Evolutionary conservation across 2,113 vertebrate genomes (phyloP).

Genomic region (Mandrillus leucophaeus): DNA sequence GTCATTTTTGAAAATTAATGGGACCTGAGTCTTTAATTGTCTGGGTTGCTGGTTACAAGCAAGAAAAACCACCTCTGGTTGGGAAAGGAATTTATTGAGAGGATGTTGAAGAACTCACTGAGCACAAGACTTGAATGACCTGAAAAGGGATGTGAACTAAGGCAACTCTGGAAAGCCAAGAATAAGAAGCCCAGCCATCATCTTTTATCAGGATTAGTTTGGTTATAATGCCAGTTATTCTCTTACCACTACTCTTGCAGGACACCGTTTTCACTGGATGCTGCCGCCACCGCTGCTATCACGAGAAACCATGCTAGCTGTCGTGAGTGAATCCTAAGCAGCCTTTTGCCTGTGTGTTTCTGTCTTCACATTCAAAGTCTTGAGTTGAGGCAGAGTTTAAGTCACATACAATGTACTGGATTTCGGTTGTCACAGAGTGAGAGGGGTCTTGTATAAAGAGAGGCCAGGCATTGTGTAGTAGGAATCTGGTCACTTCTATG

Average conservation of each 20-base stretch:
- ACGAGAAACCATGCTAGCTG: neutral
- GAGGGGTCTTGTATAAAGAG: neutral
- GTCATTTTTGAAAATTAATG: slow-evolving; percentile 4
- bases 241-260: neutral
- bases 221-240: neutral
- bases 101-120: neutral
- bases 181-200: neutral
- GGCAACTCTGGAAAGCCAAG: neutral
- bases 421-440: neutral
- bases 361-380: neutral
- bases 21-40: neutral
- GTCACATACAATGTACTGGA: neutral
- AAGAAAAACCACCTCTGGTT: neutral
- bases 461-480: neutral
- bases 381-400: neutral
- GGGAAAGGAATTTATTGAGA: neutral
- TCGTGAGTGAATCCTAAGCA: neutral
- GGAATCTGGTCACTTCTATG: neutral
- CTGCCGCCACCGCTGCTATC: neutral
- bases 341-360: neutral
- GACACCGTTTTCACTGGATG: neutral
- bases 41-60: neutral
- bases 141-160: neutral
- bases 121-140: neutral
- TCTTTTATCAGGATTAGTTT: neutral